Base-by-base conservation (phyloP, 2,797 vertebrate genomes). In the Choloepus didactylus region DNA sequence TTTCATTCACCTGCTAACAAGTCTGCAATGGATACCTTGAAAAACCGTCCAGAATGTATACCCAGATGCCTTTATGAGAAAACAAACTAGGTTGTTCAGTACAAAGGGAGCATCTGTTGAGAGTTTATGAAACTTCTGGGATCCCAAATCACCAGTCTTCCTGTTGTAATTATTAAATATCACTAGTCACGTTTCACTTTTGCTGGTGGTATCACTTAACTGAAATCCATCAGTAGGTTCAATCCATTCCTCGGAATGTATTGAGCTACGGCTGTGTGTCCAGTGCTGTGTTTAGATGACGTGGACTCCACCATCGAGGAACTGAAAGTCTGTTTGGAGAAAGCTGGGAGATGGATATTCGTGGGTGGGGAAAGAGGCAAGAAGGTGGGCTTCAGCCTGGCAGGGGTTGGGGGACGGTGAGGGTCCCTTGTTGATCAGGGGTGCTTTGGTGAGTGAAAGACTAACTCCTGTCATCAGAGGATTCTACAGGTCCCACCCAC, bases 21-120 rank as follows among this genome's bases (percentile, higher is more conserved):
- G 59, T 94, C 90, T 66, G 2, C 62, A 67, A 51, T 4, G 12
- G 66, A 81, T 80, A 29, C 83, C 29, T 82, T 66, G 56, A 73
- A 29, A 73, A 87, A 27, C 44, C 10, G 1, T 46, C 69, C 85
- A 89, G 77, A 83, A 82, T 41, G 8, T 9, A 23, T 21, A 44
- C 94, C 64, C 88, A n/a, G 91, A 91, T 44, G 46, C 59, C 87
- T 95, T 94, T 92, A 94, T 70, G 41, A 91, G 72, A 81, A 89
- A 93, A 95, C 46, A 21, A 85, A 96, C 88, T 95, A 92, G 96
- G 62, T 38, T 44, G 29, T 90, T 86, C 29, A 8, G 1, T 41
- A 56, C 41, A 91, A 77, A 86, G 93, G 85, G 81, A 90, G n/a
- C 51, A 80, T 31, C 25, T 85, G 64, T 77, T 91, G 31, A 54